Evolutionary conservation across 2,113 vertebrate genomes (phyloP), one percentile per base, ranked within the genome.

Genomic region (Elgaria multicarinata): DNA sequence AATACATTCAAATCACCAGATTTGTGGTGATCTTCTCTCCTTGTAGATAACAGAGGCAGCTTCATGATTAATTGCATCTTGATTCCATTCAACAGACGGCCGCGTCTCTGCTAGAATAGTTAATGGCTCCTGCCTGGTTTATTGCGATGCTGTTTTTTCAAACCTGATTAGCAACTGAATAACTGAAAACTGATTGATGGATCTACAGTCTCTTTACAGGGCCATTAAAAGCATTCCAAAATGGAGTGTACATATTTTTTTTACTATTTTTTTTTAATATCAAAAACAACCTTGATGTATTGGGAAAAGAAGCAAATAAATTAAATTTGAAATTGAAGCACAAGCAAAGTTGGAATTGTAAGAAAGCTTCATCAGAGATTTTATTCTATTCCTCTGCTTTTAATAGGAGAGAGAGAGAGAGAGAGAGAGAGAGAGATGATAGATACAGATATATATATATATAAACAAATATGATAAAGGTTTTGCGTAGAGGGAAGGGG

Each of bases 111-210:
- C 83, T 93, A 80, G 88, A 90, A 97, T 96, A 97, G 96, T 96
- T 97, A 97, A 95, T 96, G 96, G 96, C 96, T 97, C 94, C 95
- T 97, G 96, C 96, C 96, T 97, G 95, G 89, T 90, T 97, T 96
- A 97, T 97, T 97, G 96, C 91, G 97, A 96, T 95, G 89, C 67
- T 81, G 42, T 50, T 91, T 95, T 93, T 90, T 94, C 89, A 97
- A 96, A 96, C 92, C 95, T 97, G 96, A 98, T 98, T 97, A 98
- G 97, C 96, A 97, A 96, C 93, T 81, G 95, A 96, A 95, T 97
- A 98, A 98, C 97, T 98, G 96, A 96, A 97, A 97, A 97, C 94
- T 97, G 96, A 96, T 95, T 98, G 95, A 97, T 97, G 97, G 97
- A 97, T 96, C 96, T 96, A 96, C 96, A 93, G 5, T 96, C 96